phyloP scores from a whole-genome alignment of 2,797 vertebrate species.

The Zalophus californianus region DNA sequence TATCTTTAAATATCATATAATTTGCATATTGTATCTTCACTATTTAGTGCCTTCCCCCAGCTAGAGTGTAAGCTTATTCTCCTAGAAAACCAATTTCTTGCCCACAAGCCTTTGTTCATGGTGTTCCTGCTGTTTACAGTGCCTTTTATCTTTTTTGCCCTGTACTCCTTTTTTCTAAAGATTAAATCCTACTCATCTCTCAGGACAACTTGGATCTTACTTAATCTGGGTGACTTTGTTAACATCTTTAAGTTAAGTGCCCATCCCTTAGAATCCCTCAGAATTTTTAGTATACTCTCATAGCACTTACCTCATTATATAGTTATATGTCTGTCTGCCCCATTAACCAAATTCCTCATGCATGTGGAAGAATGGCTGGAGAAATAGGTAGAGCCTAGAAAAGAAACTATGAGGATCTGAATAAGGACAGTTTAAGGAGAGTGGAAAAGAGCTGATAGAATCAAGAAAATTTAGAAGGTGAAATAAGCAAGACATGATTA shows the following conservation, averaged over 20 bases:
- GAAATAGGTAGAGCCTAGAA: neutral
- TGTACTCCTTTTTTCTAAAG: conserved; percentile 33
- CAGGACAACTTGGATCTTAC: neutral
- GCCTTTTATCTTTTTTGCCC: neutral
- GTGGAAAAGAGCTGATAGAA: neutral
- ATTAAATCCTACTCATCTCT: neutral
- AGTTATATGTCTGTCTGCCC: neutral
- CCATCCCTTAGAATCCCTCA: neutral
- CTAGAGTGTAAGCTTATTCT: neutral
- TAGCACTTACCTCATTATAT: neutral
- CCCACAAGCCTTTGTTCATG: neutral
- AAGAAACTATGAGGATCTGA: neutral
- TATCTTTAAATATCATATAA: neutral
- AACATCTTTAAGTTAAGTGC: neutral
- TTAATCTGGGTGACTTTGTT: neutral
- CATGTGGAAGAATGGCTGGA: neutral
- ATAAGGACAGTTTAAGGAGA: neutral
- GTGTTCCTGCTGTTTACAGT: neutral
- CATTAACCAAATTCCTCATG: neutral
- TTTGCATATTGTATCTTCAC: conserved; percentile 8
- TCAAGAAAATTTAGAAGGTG: neutral
- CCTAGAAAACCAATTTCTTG: neutral
- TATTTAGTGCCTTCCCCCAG: neutral
- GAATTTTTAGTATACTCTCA: neutral
- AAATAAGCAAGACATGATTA: neutral